Base-by-base conservation (phyloP, 1,140 invertebrate species). In the Semibalanus balanoides region DNA sequence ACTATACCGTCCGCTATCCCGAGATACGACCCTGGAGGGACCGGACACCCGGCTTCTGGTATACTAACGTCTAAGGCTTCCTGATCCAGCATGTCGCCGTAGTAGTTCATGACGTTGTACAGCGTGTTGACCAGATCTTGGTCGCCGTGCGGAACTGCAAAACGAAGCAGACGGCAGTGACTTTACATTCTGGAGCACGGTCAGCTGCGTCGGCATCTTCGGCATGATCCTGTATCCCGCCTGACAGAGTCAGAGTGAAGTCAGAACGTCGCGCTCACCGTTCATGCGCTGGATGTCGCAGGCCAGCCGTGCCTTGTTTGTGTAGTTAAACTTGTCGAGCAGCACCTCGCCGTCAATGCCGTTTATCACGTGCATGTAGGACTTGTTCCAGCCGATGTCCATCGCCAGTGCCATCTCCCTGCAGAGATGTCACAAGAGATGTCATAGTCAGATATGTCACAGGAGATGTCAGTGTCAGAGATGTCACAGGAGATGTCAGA, bases 1-100 rank as follows among this genome's bases (percentile, higher is more conserved):
- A n/a, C n/a, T n/a, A n/a, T n/a, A n/a, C n/a, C n/a, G n/a, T n/a
- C n/a, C n/a, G n/a, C n/a, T n/a, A n/a, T n/a, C n/a, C n/a, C n/a
- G n/a, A n/a, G n/a, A n/a, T n/a, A n/a, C n/a, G n/a, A n/a, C n/a
- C n/a, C n/a, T n/a, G n/a, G n/a, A n/a, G n/a, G n/a, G n/a, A n/a
- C n/a, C n/a, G n/a, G n/a, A n/a, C n/a, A n/a, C n/a, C n/a, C n/a
- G n/a, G n/a, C n/a, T n/a, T n/a, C n/a, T n/a, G n/a, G n/a, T n/a
- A 76, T 25, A 17, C 43, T 74, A 0, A 25, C 29, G 22, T 76
- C 78, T 28, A 73, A 75, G n/a, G 25, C 69, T 25, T 75, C 69
- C 17, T 72, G 35, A 28, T 78, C 71, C 9, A n/a, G 64, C 3
- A 72, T 64, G 19, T 51, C 74, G 64, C 29, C 40, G 51, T 78